A percentile compares a stretch with the other conserved stretches of the same genome.
Conservation (phyloP, 1,140 invertebrate species). For the Brevipalpus yothersi region DNA sequence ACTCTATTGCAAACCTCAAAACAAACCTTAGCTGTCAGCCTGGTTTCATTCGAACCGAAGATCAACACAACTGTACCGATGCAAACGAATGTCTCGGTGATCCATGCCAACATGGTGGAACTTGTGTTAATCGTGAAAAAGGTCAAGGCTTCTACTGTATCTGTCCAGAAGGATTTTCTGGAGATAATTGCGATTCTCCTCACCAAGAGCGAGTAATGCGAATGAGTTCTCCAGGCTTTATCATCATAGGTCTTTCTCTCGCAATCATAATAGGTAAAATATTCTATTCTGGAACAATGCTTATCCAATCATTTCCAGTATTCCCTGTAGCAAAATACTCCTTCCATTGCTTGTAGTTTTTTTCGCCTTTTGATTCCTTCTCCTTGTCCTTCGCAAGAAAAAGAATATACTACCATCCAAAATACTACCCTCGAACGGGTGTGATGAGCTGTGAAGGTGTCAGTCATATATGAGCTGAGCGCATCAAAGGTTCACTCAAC, state of each 20-base stretch:
- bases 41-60: slow-evolving; percentile 57
- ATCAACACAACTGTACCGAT: slow-evolving; percentile 71
- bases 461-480: no score
- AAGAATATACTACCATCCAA: no score
- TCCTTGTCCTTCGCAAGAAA: no score
- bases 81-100: slow-evolving; percentile 65
- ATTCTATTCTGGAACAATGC: no score
- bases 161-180: slow-evolving; percentile 72
- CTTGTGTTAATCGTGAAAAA: slow-evolving; percentile 32
- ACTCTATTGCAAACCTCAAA: no score
- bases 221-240: slow-evolving; percentile 72
- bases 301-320: slow-evolving; percentile 4
- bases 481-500: no score
- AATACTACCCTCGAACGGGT: no score
- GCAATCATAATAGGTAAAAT: slow-evolving; percentile 74
- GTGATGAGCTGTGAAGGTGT: no score
- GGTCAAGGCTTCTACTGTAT: slow-evolving; percentile 17
- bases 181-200: slow-evolving; percentile 71
- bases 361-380: no score
- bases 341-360: no score
- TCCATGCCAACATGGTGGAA: slow-evolving; percentile 51
- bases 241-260: slow-evolving; percentile 74
- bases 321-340: no score
- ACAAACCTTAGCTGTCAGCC: slow-evolving; percentile 41
- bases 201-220: slow-evolving; percentile 75